Percentiles rank a stretch among this genome's conserved stretches.
These are phyloP conservation scores for Myathropa florea DNA, from an alignment of 2,888 invertebrate genomes.

Conservation along the genomic window DNA sequence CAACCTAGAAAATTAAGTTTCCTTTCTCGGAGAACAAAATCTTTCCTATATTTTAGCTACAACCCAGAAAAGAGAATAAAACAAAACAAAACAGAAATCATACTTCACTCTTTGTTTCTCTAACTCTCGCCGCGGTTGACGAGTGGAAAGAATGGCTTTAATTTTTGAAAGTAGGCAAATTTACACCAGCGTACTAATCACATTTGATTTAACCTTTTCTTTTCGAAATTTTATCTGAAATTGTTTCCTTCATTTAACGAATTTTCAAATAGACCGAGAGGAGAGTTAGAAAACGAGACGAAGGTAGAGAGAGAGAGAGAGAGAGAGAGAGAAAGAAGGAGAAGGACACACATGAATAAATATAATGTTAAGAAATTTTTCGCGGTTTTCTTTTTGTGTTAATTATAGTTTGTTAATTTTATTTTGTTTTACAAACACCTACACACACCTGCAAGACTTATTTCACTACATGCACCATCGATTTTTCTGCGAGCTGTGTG, in stretches of 20 bases:
- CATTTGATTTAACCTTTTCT: neutral
- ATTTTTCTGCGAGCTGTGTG: conserved; percentile 56
- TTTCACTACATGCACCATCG: conserved; percentile 46
- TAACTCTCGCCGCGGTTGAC: neutral
- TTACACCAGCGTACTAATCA: conserved; percentile 7
- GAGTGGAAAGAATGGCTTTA: conserved; percentile 11
- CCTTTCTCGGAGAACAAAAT: conserved; percentile 39
- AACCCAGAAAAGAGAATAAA: conserved; percentile 15
- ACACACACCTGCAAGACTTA: conserved; percentile 53
- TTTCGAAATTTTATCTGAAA: neutral
- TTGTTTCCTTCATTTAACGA: neutral
- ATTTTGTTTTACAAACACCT: conserved; percentile 30
- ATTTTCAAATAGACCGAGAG: neutral
- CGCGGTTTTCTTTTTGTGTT: conserved; percentile 22
- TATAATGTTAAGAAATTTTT: conserved; percentile 27
- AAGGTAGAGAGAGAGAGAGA: neutral
- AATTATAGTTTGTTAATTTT: conserved; percentile 9
- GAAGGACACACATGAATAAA: neutral
- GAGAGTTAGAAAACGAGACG: neutral
- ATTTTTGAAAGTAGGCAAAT: conserved; percentile 39
- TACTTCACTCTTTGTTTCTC: neutral
- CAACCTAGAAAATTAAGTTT: conserved; percentile 52
- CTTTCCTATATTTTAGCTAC: conserved; percentile 34
- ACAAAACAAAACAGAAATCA: neutral
- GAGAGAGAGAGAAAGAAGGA: too few relatives aligned